Evolutionary conservation across 1,140 invertebrate genomes (phyloP), one percentile per base, ranked within the genome.

Genomic region (Apis florea): DNA sequence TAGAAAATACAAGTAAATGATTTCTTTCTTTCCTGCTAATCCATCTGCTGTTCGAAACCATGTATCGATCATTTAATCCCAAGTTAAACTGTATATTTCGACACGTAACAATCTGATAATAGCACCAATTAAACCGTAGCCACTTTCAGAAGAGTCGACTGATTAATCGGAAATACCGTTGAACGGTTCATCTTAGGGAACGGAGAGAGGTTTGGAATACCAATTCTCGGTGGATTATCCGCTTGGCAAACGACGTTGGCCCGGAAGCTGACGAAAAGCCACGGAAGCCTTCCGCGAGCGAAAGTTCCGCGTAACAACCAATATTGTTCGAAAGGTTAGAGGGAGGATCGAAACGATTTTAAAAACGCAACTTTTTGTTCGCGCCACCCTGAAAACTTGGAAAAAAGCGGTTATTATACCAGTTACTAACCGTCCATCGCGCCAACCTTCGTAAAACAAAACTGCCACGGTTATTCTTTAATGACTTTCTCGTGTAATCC

Each of bases 241-340:
- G 64, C 19, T 67, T 49, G 40, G 40, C 40, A 15, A 53, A 26
- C 49, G 49, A 49, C 68, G 68, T 40, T 17, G 40, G 17, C 9
- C 15, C 12, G 26, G 64, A 78, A 59, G 26, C 54, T 54, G 40
- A 58, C 49, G 24, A 40, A 49, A 77, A 77, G 53, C 31, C 53
- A 2, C 47, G 40, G 58, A 26, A 49, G 58, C 47, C 12, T 66
- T 58, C 15, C 11, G n/a, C 21, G 24, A 71, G 11, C 13, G 77
- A 49, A 77, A 79, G 17, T 79, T 79, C 15, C 13, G 40, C 40
- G 70, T 40, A 80, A 80, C 79, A 74, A 74, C 31, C 71, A 40
- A 80, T 80, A 80, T 74, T 75, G 71, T 74, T 74, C 31, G 67
- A 64, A 51, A 31, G 49, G 73, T 47, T 70, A 6, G 21, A 47